Conservation (phyloP, 2,113 vertebrate species). For the Ciconia boyciana region DNA sequence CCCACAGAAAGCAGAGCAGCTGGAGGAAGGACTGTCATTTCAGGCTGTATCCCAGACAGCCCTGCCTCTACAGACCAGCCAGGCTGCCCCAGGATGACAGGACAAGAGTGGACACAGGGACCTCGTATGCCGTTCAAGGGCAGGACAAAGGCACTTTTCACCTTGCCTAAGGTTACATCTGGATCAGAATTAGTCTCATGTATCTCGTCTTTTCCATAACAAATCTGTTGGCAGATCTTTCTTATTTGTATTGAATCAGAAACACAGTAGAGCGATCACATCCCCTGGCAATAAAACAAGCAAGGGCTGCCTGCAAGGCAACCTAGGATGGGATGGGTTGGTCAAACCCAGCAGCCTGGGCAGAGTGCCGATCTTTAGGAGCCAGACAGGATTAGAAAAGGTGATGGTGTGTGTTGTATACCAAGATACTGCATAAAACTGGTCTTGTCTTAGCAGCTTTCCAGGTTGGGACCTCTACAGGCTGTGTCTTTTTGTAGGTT, state of each 20-base stretch:
- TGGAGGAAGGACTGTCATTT: background rate
- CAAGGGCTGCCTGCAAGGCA: background rate
- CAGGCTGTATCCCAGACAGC: background rate
- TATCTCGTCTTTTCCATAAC: background rate
- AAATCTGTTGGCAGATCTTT: background rate
- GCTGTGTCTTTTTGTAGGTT: background rate
- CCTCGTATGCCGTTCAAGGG: accelerated
- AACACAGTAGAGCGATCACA: background rate
- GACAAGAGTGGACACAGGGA: background rate
- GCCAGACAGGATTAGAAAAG: background rate
- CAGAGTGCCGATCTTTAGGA: background rate
- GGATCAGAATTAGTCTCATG: background rate
- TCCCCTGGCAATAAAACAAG: background rate
- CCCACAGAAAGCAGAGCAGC: background rate
- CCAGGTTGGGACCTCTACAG: background rate
- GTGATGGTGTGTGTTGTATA: background rate
- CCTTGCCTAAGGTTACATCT: background rate
- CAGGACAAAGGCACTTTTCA: background rate
- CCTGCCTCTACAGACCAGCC: background rate
- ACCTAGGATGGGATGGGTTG: background rate
- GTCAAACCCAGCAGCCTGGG: background rate
- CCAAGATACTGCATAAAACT: background rate
- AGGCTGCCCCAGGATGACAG: background rate
- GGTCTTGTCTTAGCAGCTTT: background rate
- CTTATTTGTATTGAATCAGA: background rate